Evolutionary conservation across 2,113 vertebrate genomes (phyloP).

Genomic region (Heliornis fulica): DNA sequence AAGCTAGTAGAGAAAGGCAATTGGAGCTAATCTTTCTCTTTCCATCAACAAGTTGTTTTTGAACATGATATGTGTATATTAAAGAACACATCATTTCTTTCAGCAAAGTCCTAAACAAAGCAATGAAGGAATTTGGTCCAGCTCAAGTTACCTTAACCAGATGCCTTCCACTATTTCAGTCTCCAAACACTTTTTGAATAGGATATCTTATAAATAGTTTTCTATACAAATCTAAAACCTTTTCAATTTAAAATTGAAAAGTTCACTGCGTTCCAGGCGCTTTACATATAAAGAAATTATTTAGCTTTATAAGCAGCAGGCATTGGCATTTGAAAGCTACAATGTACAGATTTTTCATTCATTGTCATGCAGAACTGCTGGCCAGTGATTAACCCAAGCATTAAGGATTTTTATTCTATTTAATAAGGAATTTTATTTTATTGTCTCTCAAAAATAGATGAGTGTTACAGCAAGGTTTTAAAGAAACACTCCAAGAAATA

Average conservation of each 20-base stretch:
- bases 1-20: neutral
- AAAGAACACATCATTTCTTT: neutral
- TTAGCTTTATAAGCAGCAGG: neutral
- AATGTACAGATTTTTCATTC: neutral
- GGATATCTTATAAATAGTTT: neutral
- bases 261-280: conserved; percentile 42
- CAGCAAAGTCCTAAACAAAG: neutral
- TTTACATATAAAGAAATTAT: conserved; percentile 28
- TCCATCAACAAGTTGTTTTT: neutral
- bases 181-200: neutral
- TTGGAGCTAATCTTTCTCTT: neutral
- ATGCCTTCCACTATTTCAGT: neutral
- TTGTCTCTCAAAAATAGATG: neutral
- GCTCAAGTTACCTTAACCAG: neutral
- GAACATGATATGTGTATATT: accelerated
- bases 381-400: neutral
- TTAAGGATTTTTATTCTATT: neutral
- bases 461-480: neutral
- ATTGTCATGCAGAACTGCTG: neutral
- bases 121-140: neutral
- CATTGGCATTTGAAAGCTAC: neutral
- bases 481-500: neutral
- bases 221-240: conserved; percentile 40
- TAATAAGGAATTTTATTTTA: neutral
- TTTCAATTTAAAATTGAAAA: conserved; percentile 58